Base-by-base conservation (phyloP, 2,797 vertebrate species). In the Zenarchopterus dispar region DNA sequence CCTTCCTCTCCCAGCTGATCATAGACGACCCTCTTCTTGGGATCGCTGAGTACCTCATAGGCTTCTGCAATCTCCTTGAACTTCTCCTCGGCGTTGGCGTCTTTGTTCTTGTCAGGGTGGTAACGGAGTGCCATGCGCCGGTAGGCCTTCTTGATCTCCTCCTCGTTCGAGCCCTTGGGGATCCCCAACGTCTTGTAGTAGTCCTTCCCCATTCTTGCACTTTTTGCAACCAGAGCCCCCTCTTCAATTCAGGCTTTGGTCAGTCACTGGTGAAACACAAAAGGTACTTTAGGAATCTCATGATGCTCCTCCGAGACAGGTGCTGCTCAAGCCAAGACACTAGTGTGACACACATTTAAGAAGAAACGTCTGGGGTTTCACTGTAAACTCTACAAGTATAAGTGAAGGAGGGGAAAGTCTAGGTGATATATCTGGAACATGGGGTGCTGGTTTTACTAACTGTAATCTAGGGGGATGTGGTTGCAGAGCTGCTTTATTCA, bases 1-100 rank as follows among this genome's bases (percentile, higher is more conserved):
- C 97, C 97, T 94, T 99, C 97, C 75, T 99, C 97, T 63, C 97
- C 97, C 0, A 98, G 97, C 75, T 99, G 97, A 89, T 99, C 97
- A 0, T 98, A 99, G 60, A 99, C 93, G 0, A 93, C 93, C 82
- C 96, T 93, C 85, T 99, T 99, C 92, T 99, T 98, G 80, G 97
- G 96, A 90, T 99, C 97, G 1, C 97, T 98, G 77, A 99, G 94
- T n/a, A 99, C 97, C 1, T 99, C 97, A 0, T 99, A 99, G 80
- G 97, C 97, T 84, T 99, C 97, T 0, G 97, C 97, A 0, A 99
- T 97, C 87, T 99, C 97, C 88, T 99, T 99, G 90, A 99, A 99
- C 87, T 97, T 98, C 80, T 99, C 97, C 87, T 98, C 97, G 0
- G 97, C 97, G 0, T 90, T 96, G 74, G 97, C 92, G 10, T 98